phyloP scores from a whole-genome alignment of 2,113 vertebrate species.

The Opisthocomus hoazin region DNA sequence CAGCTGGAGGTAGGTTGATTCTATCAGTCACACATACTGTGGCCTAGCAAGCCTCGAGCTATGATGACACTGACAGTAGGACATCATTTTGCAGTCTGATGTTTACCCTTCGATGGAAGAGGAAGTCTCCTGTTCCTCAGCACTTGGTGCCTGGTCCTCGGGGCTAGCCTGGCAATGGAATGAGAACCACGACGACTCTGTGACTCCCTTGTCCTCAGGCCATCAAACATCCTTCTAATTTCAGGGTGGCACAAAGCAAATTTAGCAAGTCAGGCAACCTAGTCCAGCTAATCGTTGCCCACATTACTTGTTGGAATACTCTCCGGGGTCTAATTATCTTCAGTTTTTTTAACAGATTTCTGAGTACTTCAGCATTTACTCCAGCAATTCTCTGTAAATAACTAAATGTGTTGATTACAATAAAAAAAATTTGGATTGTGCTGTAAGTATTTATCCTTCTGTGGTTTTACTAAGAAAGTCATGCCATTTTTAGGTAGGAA shows the following conservation, averaged over 20 bases:
- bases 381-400: neutral
- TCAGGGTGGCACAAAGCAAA: neutral
- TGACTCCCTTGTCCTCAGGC: neutral
- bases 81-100: neutral
- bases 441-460: constrained; percentile 20
- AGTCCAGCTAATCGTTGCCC: neutral
- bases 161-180: neutral
- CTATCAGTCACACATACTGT: neutral
- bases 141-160: neutral
- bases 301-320: neutral
- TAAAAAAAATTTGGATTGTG: neutral
- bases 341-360: neutral
- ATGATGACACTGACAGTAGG: neutral
- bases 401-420: constrained; percentile 40
- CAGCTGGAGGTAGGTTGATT: neutral
- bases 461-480: constrained; percentile 27
- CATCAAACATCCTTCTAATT: neutral
- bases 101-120: neutral
- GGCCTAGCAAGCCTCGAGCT: neutral
- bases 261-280: neutral
- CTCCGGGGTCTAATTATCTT: neutral
- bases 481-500: neutral
- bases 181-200: neutral
- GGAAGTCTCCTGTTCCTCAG: neutral
- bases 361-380: neutral